Evolutionary conservation across 2,113 vertebrate genomes (phyloP), one percentile per base, ranked within the genome.

Genomic region (Phoxinus phoxinus): DNA sequence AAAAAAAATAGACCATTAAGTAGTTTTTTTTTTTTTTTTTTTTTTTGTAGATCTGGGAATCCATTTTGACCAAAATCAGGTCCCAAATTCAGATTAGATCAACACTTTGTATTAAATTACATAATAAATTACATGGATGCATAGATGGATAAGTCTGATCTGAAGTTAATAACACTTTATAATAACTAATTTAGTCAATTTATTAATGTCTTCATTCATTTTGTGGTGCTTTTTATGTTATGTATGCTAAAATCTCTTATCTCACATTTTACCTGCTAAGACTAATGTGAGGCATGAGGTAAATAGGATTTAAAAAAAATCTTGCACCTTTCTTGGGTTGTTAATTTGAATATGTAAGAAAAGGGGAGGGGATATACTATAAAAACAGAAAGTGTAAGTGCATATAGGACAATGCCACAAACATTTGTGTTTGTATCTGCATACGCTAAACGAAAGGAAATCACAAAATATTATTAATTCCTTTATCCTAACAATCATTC

Each of bases 341-440:
- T 35, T 59, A 4, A 25, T n/a, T 37, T 78, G 12, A 59, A 74
- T 61, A 46, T 15, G 41, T 53, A 56, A 82, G 25, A 46, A 74
- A 81, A 71, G 78, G 84, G 77, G 71, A 46, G 69, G 79, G 30
- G 30, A 19, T n/a, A 19, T n/a, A 13, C 25, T 21, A 6, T 56
- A 23, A 65, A 23, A 63, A 32, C 11, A 51, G 44, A 32, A 27
- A 37, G 59, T 6, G 0, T 10, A 59, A 37, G 37, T 78, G 0
- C 10, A 61, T 81, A 4, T n/a, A 67, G 35, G 35, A 73, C 25
- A 35, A 35, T 1, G 1, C 4, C 19, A 37, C 65, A 67, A 9
- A 19, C 53, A 59, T 41, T 9, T 41, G 41, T 41, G 6, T 41
- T 41, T 9, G 10, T 12, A 12, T 27, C 6, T 61, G 53, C 21